Evolutionary conservation across 2,113 vertebrate species (phyloP).

Genomic region (Pygoscelis adeliae): DNA sequence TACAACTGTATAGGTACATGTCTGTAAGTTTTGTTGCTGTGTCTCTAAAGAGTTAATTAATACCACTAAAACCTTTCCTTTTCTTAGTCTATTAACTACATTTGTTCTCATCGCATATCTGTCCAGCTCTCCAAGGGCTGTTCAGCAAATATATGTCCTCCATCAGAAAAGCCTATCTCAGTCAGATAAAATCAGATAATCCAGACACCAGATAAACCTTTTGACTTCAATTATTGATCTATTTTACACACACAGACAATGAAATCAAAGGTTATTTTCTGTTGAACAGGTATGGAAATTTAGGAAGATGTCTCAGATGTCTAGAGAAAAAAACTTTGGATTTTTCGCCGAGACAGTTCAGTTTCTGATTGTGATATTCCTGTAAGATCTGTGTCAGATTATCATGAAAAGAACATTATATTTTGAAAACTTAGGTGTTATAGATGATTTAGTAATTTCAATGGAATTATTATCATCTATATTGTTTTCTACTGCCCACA

Average conservation of each 20-base stretch:
- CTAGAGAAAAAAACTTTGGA: background rate
- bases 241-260: background rate
- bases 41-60: background rate
- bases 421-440: background rate
- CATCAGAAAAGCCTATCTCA: background rate
- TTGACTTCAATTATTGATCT: background rate
- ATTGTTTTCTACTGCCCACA: background rate
- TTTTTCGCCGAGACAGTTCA: rapidly evolving
- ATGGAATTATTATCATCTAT: background rate
- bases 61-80: background rate
- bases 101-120: background rate
- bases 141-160: background rate
- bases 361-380: background rate
- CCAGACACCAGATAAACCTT: background rate
- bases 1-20: background rate
- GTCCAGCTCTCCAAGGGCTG: background rate
- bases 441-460: background rate
- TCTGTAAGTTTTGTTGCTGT: background rate
- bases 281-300: background rate
- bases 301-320: background rate
- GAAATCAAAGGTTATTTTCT: background rate
- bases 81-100: background rate
- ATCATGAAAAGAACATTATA: background rate
- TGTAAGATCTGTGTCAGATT: background rate
- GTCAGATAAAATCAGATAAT: background rate